Percentiles rank a stretch among this genome's conserved stretches.
These are phyloP conservation scores for Rhinogobio ventralis DNA, from an alignment of 2,797 vertebrate genomes.

Conservation along the genomic window DNA sequence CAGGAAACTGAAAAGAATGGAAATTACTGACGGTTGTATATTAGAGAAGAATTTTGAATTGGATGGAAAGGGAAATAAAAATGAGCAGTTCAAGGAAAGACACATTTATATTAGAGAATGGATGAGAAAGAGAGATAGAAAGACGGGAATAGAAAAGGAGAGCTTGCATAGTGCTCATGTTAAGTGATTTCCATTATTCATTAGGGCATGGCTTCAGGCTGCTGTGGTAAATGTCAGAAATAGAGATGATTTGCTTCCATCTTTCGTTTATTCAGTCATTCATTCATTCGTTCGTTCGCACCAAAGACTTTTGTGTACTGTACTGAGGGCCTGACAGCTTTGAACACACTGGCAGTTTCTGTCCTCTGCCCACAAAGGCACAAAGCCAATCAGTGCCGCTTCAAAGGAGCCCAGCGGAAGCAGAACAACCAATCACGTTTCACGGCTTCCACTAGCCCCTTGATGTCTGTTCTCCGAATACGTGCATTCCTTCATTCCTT, in stretches of 20 bases:
- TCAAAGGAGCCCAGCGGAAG: conserved; percentile 37
- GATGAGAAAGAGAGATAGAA: conserved; percentile 3
- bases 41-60: neutral
- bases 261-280: conserved; percentile 39
- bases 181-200: conserved; percentile 56
- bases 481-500: conserved; percentile 23
- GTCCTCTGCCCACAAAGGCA: conserved; percentile 46
- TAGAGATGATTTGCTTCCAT: conserved; percentile 55
- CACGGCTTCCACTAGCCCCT: conserved; percentile 26
- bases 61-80: conserved; percentile 32
- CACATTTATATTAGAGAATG: conserved; percentile 6
- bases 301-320: conserved; percentile 25
- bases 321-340: conserved; percentile 39
- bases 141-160: neutral
- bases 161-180: conserved; percentile 31
- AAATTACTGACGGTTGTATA: conserved; percentile 9
- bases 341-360: conserved; percentile 46
- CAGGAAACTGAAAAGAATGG: conserved; percentile 1
- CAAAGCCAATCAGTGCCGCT: conserved; percentile 49
- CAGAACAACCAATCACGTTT: conserved; percentile 42
- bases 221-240: conserved; percentile 48
- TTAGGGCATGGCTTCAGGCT: conserved; percentile 47
- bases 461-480: neutral
- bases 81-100: conserved; percentile 1
- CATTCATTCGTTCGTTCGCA: conserved; percentile 29